Evolutionary conservation across 2,797 vertebrate species (phyloP), one percentile per base, ranked within the genome.

Genomic region (Sebastes elongatus): DNA sequence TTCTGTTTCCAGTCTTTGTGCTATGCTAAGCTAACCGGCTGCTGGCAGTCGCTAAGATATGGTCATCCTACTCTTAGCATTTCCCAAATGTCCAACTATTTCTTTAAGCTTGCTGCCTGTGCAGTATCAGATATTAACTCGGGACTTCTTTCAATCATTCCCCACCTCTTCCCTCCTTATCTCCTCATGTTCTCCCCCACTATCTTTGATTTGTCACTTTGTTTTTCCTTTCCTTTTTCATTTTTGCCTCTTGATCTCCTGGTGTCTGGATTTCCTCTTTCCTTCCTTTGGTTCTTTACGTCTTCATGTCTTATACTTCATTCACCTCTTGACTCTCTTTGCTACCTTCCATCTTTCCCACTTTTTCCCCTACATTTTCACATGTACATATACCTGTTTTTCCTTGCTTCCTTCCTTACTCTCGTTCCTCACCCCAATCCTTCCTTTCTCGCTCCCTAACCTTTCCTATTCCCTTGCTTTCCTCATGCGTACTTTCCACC

Each of bases 41-140:
- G 35, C 35, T 38, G 35, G 35, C 35, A 38, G 35, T 38, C 13
- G 5, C 35, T 38, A 7, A 7, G 35, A 38, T 38, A 38, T 38
- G 13, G 35, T 38, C 4, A 23, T 42, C 52, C 18, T 55, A 70
- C 20, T 79, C 20, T 7, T 0, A 14, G 7, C 35, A 11, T 66
- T 87, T 81, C 20, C 55, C 63, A 71, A 78, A 76, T 85, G 72
- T 53, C 53, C 23, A 46, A 62, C 59, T 61, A 16, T 76, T 32
- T 76, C 49, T 73, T 76, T n/a, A 28, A 74, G 25, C 49, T 59
- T 69, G 46, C 22, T 69, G 27, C 23, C 1, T 56, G 1, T 42
- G 56, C 56, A 23, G 35, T 23, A 22, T 66, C 14, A 63, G 13
- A 71, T 53, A 53, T 80, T 63, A 78, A 81, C 59, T 65, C 62